These are phyloP conservation scores for Erythrolamprus reginae DNA, from an alignment of 2,113 vertebrate species.

Conservation along the genomic window DNA sequence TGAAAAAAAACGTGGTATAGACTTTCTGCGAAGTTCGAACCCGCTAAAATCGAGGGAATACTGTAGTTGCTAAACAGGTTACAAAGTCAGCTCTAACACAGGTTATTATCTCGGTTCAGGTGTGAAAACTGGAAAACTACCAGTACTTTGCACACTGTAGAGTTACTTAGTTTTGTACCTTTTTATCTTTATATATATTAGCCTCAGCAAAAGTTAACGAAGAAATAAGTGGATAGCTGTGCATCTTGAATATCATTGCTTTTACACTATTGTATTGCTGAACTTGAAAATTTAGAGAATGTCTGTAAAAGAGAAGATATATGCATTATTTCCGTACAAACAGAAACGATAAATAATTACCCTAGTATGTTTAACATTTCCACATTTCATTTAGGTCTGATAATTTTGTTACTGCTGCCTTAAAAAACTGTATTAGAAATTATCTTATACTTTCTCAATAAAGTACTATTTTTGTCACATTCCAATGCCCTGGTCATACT, in stretches of 20 bases:
- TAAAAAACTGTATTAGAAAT: neutral
- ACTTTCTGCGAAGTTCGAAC: too few species aligned
- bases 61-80: neutral
- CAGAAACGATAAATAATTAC: neutral
- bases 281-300: neutral
- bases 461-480: neutral
- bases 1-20: too few species aligned
- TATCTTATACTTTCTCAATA: neutral
- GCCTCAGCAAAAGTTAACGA: conserved; percentile 4
- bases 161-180: neutral
- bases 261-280: neutral
- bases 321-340: neutral
- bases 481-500: accelerated
- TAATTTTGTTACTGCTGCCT: neutral
- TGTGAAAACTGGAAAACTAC: conserved; percentile 8
- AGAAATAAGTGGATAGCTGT: neutral
- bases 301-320: neutral
- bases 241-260: neutral
- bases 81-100: neutral
- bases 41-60: too few species aligned
- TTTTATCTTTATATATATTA: conserved; percentile 10
- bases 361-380: neutral
- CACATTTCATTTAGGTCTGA: neutral
- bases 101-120: neutral
- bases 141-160: neutral